Base-by-base conservation (phyloP, 2,888 invertebrate species). In the Oxyscelio sp. region DNA sequence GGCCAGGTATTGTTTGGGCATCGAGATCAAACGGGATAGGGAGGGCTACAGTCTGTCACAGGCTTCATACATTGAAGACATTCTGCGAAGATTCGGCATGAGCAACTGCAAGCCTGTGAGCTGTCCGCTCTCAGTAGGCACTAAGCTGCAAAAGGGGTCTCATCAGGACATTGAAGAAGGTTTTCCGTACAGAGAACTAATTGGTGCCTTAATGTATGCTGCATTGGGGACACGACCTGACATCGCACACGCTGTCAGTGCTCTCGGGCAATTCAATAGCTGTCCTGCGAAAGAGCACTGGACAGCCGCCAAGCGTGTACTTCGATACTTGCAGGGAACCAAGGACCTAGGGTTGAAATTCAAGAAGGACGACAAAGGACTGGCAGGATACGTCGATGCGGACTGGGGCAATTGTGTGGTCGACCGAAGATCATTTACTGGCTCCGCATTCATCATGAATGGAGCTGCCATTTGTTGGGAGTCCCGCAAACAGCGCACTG, bases 1-100 rank as follows among this genome's bases (percentile, higher is more conserved):
- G n/a, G n/a, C n/a, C n/a, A n/a, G n/a, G n/a, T n/a, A n/a, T n/a
- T n/a, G n/a, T n/a, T n/a, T n/a, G n/a, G n/a, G n/a, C n/a, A n/a
- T n/a, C 4, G 34, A 87, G 83, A 59, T 66, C 87, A 15, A 68
- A 84, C 43, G 68, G 50, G 40, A 58, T 31, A 31, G 59, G 88
- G 21, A 70, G 61, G 61, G 43, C 11, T 2, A 9, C 4, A 2
- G 34, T 11, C 9, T 9, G 9, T 34, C 34, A 5, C 88, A 90
- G 73, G 63, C 40, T 24, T 83, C 79, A 13, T 90, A 90, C 50
- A 81, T 90, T 27, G 68, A 63, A 3, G 86, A 89, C n/a, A 22
- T 89, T 17, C 61, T 90, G 31, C 65, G 85, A 52, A 61, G 87
- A 13, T 91, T 89, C 75, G 78, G 83, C 43, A 90, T 91, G 90